Evolutionary conservation across 2,113 vertebrate species (phyloP).

Genomic region (Lipophrys pholis): DNA sequence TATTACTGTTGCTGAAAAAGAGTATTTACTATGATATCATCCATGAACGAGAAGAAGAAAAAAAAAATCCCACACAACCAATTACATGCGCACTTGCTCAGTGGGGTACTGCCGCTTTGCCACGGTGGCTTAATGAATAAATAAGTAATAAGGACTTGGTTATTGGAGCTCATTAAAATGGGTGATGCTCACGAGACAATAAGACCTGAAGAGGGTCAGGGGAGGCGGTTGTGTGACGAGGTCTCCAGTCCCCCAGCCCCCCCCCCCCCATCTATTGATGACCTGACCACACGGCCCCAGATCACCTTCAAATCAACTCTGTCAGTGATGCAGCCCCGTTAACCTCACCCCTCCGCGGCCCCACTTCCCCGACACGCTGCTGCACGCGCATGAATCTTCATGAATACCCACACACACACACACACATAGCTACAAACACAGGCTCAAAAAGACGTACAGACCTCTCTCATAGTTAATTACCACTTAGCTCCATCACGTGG

Average conservation of each 20-base stretch:
- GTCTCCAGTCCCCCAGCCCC: constrained; percentile 18
- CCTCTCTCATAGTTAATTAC: constrained; percentile 77
- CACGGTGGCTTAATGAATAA: constrained; percentile 76
- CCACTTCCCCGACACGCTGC: constrained; percentile 33
- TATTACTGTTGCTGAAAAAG: constrained; percentile 13
- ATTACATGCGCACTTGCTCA: constrained; percentile 61
- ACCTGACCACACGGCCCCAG: constrained; percentile 66
- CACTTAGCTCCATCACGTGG: constrained; percentile 78
- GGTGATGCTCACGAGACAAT: constrained; percentile 73
- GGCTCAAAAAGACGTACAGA: constrained; percentile 34
- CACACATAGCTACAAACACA: constrained; percentile 22
- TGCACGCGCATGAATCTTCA: constrained; percentile 21
- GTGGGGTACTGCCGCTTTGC: constrained; percentile 61
- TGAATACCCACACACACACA: constrained; percentile 8
- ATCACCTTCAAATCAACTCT: constrained; percentile 73
- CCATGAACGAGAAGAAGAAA: neutral
- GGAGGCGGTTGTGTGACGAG: constrained; percentile 32
- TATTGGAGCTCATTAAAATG: constrained; percentile 85
- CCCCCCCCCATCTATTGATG: constrained; percentile 31
- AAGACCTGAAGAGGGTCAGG: constrained; percentile 72
- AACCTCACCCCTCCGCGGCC: constrained; percentile 25
- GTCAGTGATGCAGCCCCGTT: constrained; percentile 22
- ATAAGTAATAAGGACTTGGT: constrained; percentile 80
- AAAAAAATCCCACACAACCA: constrained; percentile 52
- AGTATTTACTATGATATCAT: constrained; percentile 39